Base-by-base conservation (phyloP, 2,113 vertebrate species). In the Rhagologus leucostigma region DNA sequence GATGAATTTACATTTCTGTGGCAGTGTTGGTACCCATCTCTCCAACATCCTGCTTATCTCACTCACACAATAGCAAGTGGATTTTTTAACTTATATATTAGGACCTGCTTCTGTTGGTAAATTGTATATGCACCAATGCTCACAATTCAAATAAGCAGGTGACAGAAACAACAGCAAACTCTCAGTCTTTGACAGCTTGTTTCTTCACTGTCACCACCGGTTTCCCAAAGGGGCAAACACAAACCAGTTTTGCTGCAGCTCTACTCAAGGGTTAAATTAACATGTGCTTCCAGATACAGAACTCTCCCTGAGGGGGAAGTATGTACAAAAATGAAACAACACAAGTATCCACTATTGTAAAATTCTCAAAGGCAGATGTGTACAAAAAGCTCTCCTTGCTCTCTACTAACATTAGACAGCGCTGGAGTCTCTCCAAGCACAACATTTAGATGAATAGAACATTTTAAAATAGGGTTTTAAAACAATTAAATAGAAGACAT, bases 231-330 rank as follows among this genome's bases (percentile, higher is more conserved):
- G 87, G 42, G 24, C 22, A 86, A 89, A 53, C 26, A 42, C 24
- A 88, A 84, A 67, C 16, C 39, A 46, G 39, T 88, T 92, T 92
- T 85, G 44, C 27, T 87, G 39, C 83, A 84, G 67, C 89, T 81
- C 55, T 84, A 85, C 71, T 95, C 67, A 86, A 41, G 95, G 83
- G 95, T 96, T 92, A 97, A 82, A 74, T 73, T 56, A 47, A 95
- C 63, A 71, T 67, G 67, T 68, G 60, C 41, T 94, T 97, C 49
- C 77, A 96, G 53, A 94, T 83, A 83, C 73, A 87, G 90, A 88
- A 87, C 57, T 92, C 81, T 92, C 87, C 93, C 91, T 76, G 49
- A 93, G 96, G 96, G 88, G 44, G 42, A 95, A 94, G 37, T 56
- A 64, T 90, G 85, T 90, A 95, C 64, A 92, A 87, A 90, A 95